Evolutionary conservation across 2,888 invertebrate genomes (phyloP).

Genomic region (Lasioglossum lativentre): DNA sequence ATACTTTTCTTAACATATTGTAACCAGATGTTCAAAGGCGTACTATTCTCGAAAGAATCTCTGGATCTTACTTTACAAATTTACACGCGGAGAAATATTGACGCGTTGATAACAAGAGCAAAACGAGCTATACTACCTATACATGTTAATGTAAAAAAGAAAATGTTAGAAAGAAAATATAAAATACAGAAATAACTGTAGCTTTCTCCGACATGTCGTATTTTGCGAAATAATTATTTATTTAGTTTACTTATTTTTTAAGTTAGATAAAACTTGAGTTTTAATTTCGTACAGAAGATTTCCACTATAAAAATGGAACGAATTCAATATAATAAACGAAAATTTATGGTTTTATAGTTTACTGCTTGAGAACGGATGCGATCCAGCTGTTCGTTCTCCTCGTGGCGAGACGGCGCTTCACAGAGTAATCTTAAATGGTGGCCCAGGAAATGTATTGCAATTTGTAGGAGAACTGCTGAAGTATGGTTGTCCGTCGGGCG

Average conservation of each 20-base stretch:
- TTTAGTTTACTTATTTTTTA: neutral
- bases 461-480: slow-evolving; percentile 79
- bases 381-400: slow-evolving; percentile 80
- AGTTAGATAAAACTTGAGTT: neutral
- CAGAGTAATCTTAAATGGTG: slow-evolving; percentile 77
- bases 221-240: neutral
- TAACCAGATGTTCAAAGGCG: slow-evolving; percentile 48
- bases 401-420: slow-evolving; percentile 83
- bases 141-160: neutral
- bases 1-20: slow-evolving; percentile 42
- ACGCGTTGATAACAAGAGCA: neutral
- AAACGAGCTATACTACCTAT: neutral
- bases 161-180: neutral
- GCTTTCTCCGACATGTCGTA: neutral
- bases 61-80: slow-evolving; percentile 12
- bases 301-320: neutral
- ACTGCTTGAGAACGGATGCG: slow-evolving; percentile 78
- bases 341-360: slow-evolving; percentile 47
- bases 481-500: slow-evolving; percentile 79
- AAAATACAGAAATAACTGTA: neutral
- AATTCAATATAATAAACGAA: neutral
- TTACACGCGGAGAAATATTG: neutral
- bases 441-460: slow-evolving; percentile 74
- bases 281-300: neutral
- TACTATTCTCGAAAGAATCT: slow-evolving; percentile 31